Percentiles rank a stretch among this genome's conserved stretches.
phyloP scores from a whole-genome alignment of 2,797 vertebrate genomes.

The Chelidonichthys spinosus region DNA sequence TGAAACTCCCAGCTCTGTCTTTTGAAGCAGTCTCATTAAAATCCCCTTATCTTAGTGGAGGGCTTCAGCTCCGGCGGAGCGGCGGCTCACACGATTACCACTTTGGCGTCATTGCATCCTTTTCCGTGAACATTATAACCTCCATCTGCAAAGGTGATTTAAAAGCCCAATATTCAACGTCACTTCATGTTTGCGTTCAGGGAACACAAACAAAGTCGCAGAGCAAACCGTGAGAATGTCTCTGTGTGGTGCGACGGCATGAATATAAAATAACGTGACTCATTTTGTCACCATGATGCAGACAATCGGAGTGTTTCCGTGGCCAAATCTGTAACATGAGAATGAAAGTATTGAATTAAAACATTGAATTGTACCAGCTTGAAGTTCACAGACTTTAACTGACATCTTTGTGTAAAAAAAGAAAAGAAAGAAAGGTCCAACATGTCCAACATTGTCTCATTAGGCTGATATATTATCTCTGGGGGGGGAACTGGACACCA shows the following conservation, averaged over 20 bases:
- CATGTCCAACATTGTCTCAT: not conserved
- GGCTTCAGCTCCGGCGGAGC: slow-evolving; percentile 63
- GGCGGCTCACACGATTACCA: slow-evolving; percentile 59
- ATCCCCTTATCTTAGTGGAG: slow-evolving; percentile 68
- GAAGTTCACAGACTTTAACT: not conserved
- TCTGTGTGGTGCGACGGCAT: not conserved
- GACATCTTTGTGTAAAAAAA: not conserved
- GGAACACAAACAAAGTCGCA: slow-evolving; percentile 1
- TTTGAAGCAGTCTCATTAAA: slow-evolving; percentile 73
- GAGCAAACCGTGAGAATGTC: not conserved
- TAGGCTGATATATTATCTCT: not conserved
- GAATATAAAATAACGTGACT: no score
- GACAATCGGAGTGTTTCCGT: not conserved
- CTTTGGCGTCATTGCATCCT: slow-evolving; percentile 56
- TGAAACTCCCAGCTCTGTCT: slow-evolving; percentile 56
- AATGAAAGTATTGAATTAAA: not conserved
- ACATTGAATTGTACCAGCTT: slow-evolving; percentile 1
- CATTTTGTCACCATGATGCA: not conserved
- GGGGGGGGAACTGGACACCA: not conserved
- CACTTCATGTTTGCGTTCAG: not conserved
- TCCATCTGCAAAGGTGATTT: slow-evolving; percentile 56
- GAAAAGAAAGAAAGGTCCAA: no score
- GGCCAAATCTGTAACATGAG: not conserved
- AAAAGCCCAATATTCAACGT: slow-evolving; percentile 12
- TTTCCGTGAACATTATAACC: slow-evolving; percentile 39